phyloP scores from a whole-genome alignment of 2,113 vertebrate species.

The Hippocampus guttulatus region DNA sequence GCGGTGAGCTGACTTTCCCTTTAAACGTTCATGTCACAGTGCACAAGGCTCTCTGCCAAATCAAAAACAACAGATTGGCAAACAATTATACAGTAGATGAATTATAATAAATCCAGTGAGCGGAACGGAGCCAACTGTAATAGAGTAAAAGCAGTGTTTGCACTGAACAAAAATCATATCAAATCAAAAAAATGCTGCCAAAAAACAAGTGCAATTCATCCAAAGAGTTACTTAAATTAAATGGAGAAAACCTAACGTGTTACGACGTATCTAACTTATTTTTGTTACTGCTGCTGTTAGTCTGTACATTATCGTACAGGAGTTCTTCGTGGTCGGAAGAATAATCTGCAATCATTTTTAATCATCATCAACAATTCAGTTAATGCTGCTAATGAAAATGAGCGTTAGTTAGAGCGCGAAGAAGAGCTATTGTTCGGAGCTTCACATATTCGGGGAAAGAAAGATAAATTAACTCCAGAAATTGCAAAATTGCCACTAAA shows the following conservation, averaged over 20 bases:
- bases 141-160: too few species aligned
- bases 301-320: background rate
- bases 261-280: background rate
- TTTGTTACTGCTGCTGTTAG: background rate
- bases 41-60: too few species aligned
- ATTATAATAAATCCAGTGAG: too few species aligned
- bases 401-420: background rate
- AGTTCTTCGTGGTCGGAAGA: background rate
- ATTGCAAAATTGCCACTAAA: slow-evolving; percentile 4
- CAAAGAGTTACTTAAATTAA: too few species aligned
- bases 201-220: too few species aligned
- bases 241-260: background rate
- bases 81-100: too few species aligned
- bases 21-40: too few species aligned
- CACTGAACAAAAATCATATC: too few species aligned
- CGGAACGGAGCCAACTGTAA: too few species aligned
- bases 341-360: background rate
- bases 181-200: too few species aligned
- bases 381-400: background rate
- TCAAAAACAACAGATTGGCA: too few species aligned
- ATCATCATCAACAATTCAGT: slow-evolving; percentile 3
- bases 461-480: background rate
- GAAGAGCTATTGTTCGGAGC: background rate
- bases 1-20: slow-evolving; percentile 20
- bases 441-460: background rate